Percentiles rank a stretch among this genome's conserved stretches.
Evolutionary conservation across 2,888 invertebrate genomes (phyloP).

Genomic region (Ochlodes sylvanus): DNA sequence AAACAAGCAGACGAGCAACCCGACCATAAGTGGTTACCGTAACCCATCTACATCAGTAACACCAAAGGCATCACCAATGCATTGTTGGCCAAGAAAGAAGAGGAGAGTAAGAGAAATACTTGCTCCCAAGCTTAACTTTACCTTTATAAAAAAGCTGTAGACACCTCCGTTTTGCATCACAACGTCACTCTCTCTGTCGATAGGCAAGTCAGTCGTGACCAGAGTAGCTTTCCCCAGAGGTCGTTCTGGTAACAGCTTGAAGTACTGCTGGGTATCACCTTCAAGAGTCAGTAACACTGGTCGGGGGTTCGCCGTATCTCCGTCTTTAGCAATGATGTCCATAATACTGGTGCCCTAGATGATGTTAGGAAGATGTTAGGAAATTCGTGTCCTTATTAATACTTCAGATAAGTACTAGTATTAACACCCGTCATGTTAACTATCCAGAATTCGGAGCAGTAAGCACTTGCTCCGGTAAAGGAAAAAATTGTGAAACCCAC

Average conservation of each 20-base stretch:
- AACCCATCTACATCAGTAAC: not conserved
- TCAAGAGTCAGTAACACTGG: slow-evolving; percentile 88
- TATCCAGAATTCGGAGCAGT: too few species aligned
- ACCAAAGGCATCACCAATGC: too few species aligned
- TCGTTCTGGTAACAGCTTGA: slow-evolving; percentile 84
- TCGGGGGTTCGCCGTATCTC: slow-evolving; percentile 91
- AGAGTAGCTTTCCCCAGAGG: slow-evolving; percentile 85
- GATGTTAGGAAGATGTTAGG: too few species aligned
- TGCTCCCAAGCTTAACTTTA: slow-evolving; percentile 45
- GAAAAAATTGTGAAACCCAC: too few species aligned
- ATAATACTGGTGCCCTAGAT: slow-evolving; percentile 87
- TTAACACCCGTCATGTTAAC: too few species aligned
- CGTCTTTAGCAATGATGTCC: slow-evolving; percentile 91
- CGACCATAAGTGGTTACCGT: too few species aligned
- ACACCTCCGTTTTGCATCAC: slow-evolving; percentile 92
- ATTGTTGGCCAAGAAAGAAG: too few species aligned
- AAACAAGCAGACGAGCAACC: too few species aligned
- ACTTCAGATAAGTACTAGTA: too few species aligned
- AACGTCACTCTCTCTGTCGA: slow-evolving; percentile 90
- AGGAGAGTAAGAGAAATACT: too few species aligned
- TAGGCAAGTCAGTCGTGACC: slow-evolving; percentile 86
- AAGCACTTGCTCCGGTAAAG: too few species aligned
- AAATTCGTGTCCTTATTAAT: too few species aligned
- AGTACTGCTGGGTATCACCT: slow-evolving; percentile 88
- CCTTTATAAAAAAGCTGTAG: slow-evolving; percentile 88